Percentiles rank a stretch among this genome's conserved stretches.
These are phyloP conservation scores for Macheiramphus alcinus DNA, from an alignment of 2,113 vertebrate genomes.

Conservation along the genomic window DNA sequence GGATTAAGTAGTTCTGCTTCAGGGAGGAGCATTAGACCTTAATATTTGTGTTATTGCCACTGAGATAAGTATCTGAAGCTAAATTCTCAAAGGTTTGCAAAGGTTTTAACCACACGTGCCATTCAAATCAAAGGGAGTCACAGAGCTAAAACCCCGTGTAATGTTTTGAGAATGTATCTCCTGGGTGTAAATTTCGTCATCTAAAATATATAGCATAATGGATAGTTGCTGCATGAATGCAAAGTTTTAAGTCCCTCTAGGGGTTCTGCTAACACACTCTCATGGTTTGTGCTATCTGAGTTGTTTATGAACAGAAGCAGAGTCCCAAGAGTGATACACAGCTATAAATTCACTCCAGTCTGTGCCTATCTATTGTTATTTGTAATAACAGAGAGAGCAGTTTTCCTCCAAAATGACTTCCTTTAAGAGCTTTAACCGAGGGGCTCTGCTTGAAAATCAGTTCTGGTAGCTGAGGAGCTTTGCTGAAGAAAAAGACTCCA, in stretches of 20 bases:
- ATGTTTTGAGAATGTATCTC: conserved; percentile 43
- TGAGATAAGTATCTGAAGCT: not conserved
- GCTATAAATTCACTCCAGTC: conserved; percentile 49
- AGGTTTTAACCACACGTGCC: not conserved
- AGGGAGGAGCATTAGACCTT: conserved; percentile 4
- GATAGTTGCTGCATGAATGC: conserved; percentile 45
- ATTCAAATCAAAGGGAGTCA: conserved; percentile 23
- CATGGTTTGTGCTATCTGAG: too few relatives aligned
- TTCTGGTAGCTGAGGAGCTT: not conserved
- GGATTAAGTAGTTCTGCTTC: not conserved
- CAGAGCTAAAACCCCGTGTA: conserved; percentile 31
- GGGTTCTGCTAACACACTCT: conserved; percentile 35
- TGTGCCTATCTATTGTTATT: conserved; percentile 57
- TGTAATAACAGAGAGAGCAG: conserved; percentile 49
- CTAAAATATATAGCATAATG: conserved; percentile 62
- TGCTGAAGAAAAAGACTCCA: not conserved
- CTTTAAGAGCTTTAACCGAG: conserved; percentile 42
- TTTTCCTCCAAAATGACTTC: conserved; percentile 7
- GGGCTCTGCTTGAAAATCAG: conserved; percentile 27
- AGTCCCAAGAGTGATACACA: conserved; percentile 45
- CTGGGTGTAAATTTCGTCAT: conserved; percentile 59
- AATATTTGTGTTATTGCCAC: not conserved
- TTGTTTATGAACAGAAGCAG: conserved; percentile 63
- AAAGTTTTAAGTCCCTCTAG: conserved; percentile 50
- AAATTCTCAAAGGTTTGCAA: conserved; percentile 30